These are phyloP conservation scores for Percopsis transmontana DNA, from an alignment of 2,113 vertebrate genomes.

Conservation along the genomic window DNA sequence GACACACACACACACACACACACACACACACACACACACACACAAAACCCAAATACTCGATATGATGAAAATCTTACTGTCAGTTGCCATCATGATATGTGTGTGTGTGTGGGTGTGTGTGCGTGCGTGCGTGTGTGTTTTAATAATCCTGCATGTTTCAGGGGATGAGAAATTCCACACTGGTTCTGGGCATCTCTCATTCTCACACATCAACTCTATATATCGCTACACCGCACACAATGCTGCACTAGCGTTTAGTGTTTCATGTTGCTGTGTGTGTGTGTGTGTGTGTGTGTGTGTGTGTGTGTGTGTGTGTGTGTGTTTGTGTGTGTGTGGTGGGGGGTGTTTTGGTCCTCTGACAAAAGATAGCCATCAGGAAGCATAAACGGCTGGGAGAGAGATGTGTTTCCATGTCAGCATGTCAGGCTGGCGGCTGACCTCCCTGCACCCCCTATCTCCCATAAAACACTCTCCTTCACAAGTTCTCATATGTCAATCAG, in stretches of 20 bases:
- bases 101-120: no score
- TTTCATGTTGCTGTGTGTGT: constrained; percentile 17
- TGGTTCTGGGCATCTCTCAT: constrained; percentile 5
- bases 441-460: not conserved
- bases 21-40: not conserved
- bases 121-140: no score
- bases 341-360: constrained; percentile 14
- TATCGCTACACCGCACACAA: constrained; percentile 5
- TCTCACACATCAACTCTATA: constrained; percentile 24
- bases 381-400: constrained; percentile 23
- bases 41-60: not conserved
- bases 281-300: constrained; percentile 5
- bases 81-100: no score
- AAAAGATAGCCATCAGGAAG: constrained; percentile 29
- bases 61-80: no score
- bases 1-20: not conserved
- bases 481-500: not conserved
- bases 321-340: no score
- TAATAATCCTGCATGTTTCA: no score
- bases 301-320: not conserved
- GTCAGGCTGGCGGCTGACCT: constrained; percentile 14
- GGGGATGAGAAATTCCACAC: not conserved
- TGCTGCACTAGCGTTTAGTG: constrained; percentile 12
- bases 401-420: constrained; percentile 21
- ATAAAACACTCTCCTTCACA: not conserved